phyloP scores from a whole-genome alignment of 2,113 vertebrate species.

The Nibea albiflora region DNA sequence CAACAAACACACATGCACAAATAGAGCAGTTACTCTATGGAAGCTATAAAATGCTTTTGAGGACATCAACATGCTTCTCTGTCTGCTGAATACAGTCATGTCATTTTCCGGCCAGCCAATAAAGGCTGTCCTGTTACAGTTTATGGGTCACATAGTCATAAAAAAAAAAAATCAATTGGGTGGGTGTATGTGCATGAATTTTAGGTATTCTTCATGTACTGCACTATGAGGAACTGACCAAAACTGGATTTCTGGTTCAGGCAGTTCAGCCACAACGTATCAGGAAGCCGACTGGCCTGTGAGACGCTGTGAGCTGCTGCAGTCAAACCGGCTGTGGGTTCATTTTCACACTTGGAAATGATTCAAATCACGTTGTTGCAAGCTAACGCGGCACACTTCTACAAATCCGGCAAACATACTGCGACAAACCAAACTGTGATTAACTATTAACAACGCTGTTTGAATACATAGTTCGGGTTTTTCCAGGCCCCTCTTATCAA shows the following conservation, averaged over 20 bases:
- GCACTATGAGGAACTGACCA: neutral
- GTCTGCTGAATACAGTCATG: neutral
- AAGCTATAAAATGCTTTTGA: neutral
- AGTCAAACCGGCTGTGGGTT: conserved; percentile 12
- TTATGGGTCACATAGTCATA: neutral
- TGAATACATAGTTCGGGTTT: neutral
- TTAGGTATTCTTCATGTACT: too few species aligned
- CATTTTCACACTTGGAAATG: conserved; percentile 22
- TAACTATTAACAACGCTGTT: neutral
- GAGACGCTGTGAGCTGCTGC: too few species aligned
- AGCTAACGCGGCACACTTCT: neutral
- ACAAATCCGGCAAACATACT: neutral
- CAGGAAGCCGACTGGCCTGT: too few species aligned
- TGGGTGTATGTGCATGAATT: neutral
- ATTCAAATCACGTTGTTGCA: conserved; percentile 35
- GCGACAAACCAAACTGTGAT: neutral
- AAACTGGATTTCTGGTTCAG: conserved; percentile 8
- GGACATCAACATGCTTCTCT: neutral
- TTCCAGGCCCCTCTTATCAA: neutral
- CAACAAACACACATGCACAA: conserved; percentile 10
- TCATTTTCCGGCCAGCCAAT: conserved; percentile 13
- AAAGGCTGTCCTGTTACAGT: neutral
- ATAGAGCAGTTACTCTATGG: neutral
- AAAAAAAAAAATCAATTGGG: neutral
- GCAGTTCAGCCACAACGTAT: neutral